Conservation (phyloP, 2,888 invertebrate genomes). For the Cacoxenus indagator region DNA sequence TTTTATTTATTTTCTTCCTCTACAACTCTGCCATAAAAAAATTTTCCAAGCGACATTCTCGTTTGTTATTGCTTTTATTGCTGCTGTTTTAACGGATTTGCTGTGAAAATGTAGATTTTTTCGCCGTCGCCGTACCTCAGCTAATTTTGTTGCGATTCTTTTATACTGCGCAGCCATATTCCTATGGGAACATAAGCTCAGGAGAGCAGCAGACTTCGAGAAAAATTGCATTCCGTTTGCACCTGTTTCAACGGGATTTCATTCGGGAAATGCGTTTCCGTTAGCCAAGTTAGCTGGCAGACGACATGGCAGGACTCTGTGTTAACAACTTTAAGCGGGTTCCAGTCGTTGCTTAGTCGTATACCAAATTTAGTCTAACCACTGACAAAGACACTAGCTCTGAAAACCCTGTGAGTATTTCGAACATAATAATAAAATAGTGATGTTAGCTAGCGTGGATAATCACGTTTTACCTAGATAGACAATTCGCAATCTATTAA, state of each 20-base stretch:
- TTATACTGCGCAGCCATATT: background rate
- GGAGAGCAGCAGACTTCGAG: background rate
- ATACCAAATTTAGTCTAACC: too few relatives aligned
- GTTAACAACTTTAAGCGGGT: background rate
- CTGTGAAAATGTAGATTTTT: background rate
- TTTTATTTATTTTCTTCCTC: conserved; percentile 4
- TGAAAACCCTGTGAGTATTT: too few relatives aligned
- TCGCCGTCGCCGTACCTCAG: too few relatives aligned
- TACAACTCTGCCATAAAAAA: background rate
- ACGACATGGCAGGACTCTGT: background rate
- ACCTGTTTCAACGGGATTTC: conserved; percentile 5
- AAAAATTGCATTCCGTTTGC: background rate
- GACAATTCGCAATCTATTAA: too few relatives aligned
- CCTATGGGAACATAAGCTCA: background rate
- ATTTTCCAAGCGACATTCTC: too few relatives aligned
- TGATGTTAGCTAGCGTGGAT: too few relatives aligned
- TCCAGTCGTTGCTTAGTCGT: too few relatives aligned
- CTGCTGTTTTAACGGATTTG: background rate
- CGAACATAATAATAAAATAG: too few relatives aligned
- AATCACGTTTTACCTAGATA: too few relatives aligned
- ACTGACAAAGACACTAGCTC: too few relatives aligned
- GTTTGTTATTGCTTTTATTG: background rate
- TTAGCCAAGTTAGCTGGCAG: too few relatives aligned
- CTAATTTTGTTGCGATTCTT: background rate
- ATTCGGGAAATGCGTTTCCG: background rate